Evolutionary conservation across 1,140 invertebrate species (phyloP).

Genomic region (Megalopta genalis): DNA sequence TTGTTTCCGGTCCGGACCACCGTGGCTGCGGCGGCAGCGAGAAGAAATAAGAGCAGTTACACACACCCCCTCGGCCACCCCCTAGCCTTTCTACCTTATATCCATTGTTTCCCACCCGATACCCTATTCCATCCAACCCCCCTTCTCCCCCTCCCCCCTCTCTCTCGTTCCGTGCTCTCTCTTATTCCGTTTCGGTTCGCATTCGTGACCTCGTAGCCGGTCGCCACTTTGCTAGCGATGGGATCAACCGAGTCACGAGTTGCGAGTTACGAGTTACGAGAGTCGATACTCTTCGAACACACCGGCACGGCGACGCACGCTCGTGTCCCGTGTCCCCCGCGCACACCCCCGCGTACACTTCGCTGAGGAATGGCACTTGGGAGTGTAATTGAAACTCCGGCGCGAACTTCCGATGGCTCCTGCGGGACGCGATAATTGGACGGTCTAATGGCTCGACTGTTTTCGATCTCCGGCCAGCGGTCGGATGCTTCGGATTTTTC

Average conservation of each 20-base stretch:
- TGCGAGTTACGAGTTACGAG: neutral
- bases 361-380: neutral
- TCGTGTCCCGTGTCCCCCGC: too few species aligned
- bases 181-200: conserved; percentile 34
- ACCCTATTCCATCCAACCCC: too few species aligned
- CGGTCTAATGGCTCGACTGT: neutral
- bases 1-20: conserved; percentile 53
- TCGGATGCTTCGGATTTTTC: too few species aligned
- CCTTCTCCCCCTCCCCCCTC: too few species aligned
- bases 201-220: conserved; percentile 52
- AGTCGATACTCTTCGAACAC: neutral
- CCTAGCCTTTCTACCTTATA: conserved; percentile 48
- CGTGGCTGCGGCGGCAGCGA: conserved; percentile 7
- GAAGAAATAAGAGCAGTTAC: conserved; percentile 61
- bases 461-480: too few species aligned
- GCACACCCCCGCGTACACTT: neutral
- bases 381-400: conserved; percentile 5
- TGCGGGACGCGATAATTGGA: neutral
- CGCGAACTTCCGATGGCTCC: neutral
- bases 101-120: conserved; percentile 58
- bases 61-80: conserved; percentile 13
- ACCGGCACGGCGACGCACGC: too few species aligned
- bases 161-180: too few species aligned
- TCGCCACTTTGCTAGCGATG: conserved; percentile 24
- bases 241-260: conserved; percentile 5